These are phyloP conservation scores for Lithodes maja DNA, from an alignment of 2,888 invertebrate species.

Conservation along the genomic window DNA sequence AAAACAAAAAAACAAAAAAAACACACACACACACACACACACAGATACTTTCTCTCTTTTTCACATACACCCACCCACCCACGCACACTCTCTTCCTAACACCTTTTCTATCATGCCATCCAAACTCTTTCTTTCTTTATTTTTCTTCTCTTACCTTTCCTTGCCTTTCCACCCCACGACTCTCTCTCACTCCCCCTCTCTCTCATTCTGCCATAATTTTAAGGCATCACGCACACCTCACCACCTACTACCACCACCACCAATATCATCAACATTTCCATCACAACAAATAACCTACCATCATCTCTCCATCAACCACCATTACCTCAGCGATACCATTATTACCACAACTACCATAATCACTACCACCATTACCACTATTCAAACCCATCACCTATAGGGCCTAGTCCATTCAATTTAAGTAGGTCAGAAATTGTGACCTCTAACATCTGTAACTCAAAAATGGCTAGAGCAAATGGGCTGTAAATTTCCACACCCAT, in stretches of 20 bases:
- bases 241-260: background rate
- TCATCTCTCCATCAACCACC: background rate
- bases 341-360: background rate
- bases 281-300: background rate
- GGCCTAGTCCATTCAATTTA: too few species aligned
- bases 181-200: background rate
- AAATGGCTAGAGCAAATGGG: too few species aligned
- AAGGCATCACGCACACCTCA: background rate
- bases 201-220: background rate
- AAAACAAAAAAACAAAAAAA: too few species aligned
- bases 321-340: background rate
- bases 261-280: background rate
- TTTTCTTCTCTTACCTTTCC: background rate
- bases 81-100: background rate
- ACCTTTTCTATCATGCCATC: background rate
- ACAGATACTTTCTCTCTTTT: too few species aligned
- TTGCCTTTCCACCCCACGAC: background rate
- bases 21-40: too few species aligned
- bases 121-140: background rate
- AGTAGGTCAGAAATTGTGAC: too few species aligned
- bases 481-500: too few species aligned
- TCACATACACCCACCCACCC: too few species aligned
- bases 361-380: background rate
- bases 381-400: background rate
- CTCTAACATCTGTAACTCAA: too few species aligned